These are phyloP conservation scores for Bufo bufo DNA, from an alignment of 2,113 vertebrate genomes.

Conservation along the genomic window DNA sequence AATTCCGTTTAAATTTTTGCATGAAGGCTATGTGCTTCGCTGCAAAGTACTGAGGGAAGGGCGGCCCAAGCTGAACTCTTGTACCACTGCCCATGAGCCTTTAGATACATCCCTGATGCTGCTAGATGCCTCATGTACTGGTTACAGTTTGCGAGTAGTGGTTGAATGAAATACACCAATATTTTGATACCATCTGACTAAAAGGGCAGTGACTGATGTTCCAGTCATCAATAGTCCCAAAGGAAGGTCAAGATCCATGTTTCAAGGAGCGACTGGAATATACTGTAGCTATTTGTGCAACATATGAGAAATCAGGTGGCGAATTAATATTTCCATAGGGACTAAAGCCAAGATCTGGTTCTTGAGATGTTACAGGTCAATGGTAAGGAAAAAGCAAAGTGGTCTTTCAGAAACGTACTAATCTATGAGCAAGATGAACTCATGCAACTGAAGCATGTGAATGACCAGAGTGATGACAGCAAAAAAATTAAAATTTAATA, in stretches of 20 bases:
- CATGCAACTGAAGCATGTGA: background rate
- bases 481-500: background rate
- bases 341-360: background rate
- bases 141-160: background rate
- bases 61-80: no score
- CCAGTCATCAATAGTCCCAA: background rate
- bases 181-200: background rate
- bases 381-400: background rate
- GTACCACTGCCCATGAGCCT: no score
- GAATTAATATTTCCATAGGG: constrained; percentile 38
- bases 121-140: background rate
- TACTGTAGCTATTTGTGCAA: background rate
- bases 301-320: constrained; percentile 5
- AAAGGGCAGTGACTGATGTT: background rate
- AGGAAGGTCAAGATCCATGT: background rate
- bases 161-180: background rate
- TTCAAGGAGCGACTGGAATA: background rate
- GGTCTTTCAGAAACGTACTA: background rate
- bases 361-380: background rate
- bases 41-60: no score
- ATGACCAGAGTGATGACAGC: background rate
- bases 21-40: no score
- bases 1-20: no score
- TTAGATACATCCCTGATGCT: background rate
- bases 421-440: background rate